phyloP scores from a whole-genome alignment of 1,140 invertebrate genomes.

The Pogonus chalceus region DNA sequence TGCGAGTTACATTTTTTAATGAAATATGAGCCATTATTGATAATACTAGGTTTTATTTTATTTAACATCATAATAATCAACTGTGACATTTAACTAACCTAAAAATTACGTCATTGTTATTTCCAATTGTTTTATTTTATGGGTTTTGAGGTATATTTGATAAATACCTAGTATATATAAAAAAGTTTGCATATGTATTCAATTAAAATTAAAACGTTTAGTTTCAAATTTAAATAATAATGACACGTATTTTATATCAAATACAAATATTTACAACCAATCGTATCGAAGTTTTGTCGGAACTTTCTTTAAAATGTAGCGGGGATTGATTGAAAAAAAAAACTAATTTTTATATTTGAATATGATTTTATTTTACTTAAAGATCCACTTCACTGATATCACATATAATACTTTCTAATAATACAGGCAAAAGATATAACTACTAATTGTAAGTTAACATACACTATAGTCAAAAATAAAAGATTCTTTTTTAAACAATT shows the following conservation, averaged over 20 bases:
- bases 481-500: not conserved
- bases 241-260: not conserved
- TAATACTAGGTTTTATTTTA: not conserved
- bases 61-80: not conserved
- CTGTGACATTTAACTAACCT: not conserved
- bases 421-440: not conserved
- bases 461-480: not conserved
- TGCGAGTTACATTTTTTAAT: not conserved
- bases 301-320: not conserved
- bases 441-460: not conserved
- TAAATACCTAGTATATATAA: no score
- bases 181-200: no score
- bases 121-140: no score
- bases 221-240: not conserved
- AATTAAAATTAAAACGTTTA: no score
- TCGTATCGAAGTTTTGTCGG: not conserved
- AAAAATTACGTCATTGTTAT: not conserved
- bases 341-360: not conserved
- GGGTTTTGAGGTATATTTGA: no score
- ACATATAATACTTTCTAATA: not conserved
- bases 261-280: not conserved
- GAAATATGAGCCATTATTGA: not conserved
- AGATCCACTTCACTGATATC: not conserved
- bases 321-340: not conserved
- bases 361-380: conserved; percentile 5